Evolutionary conservation across 2,888 invertebrate genomes (phyloP), one percentile per base, ranked within the genome.

Genomic region (Ischnura elegans): DNA sequence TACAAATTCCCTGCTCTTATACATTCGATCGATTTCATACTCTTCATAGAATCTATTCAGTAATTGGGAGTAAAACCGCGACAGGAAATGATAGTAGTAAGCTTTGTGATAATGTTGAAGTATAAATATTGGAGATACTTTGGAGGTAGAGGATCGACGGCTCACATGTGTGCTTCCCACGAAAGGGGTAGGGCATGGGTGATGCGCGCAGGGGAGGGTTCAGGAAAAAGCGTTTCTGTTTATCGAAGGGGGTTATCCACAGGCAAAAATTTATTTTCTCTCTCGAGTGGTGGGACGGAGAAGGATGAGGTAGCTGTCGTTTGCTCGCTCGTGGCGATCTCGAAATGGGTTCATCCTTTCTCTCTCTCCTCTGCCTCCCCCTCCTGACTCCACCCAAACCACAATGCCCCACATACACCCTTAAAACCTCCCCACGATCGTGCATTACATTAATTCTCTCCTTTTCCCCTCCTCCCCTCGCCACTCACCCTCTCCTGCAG

Each of bases 371-470:
- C n/a, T 25, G 16, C 2, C 85, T 85, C 86, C 43, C 42, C 21
- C 85, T 0, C 43, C 84, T 13, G 10, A 8, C 29, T 42, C 43
- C 5, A 13, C 43, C 43, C 29, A 19, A 2, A 36, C 43, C 86
- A n/a, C 86, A 25, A 6, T 8, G 45, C 46, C n/a, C n/a, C n/a
- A n/a, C n/a, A n/a, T n/a, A n/a, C n/a, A n/a, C n/a, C n/a, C n/a
- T n/a, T n/a, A n/a, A n/a, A n/a, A n/a, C n/a, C n/a, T 61, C 90
- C 47, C 25, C 86, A n/a, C 42, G 90, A 61, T 61, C 61, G 61
- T 90, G 90, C 90, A 90, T 90, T 90, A 90, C 90, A 90, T 90
- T 90, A 90, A 90, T 90, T 90, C 47, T 19, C 51, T 19, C 76
- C 76, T 29, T 6, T 16, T 8, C 21, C 1, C 25, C 21, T 25